Percentiles rank a stretch among this genome's conserved stretches.
These are phyloP conservation scores for Glyphotaelius pellucidus DNA, from an alignment of 2,888 invertebrate species.

Conservation along the genomic window DNA sequence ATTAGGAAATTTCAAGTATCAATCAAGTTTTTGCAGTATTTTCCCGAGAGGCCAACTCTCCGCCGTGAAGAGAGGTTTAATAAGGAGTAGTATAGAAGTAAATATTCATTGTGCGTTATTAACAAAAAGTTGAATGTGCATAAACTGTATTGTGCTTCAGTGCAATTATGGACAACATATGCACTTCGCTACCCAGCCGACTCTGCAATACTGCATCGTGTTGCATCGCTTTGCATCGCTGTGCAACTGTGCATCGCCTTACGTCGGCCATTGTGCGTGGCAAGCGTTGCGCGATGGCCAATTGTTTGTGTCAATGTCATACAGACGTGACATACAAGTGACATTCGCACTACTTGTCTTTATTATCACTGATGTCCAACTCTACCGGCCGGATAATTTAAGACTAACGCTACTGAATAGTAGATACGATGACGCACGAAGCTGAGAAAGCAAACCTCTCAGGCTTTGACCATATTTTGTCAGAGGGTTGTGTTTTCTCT, in stretches of 20 bases:
- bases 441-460: no score
- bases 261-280: not conserved
- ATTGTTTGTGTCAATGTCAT: conserved; percentile 45
- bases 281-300: conserved; percentile 13
- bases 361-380: not conserved
- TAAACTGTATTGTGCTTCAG: not conserved
- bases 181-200: not conserved
- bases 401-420: not conserved
- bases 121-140: no score
- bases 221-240: not conserved
- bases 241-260: not conserved
- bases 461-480: no score
- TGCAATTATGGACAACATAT: not conserved
- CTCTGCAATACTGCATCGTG: not conserved
- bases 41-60: not conserved
- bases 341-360: conserved; percentile 31
- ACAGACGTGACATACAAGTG: conserved; percentile 30
- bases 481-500: no score
- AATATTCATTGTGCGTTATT: no score
- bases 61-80: no score
- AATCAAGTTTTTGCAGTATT: no score
- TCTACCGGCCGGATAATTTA: not conserved
- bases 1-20: no score
- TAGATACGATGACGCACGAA: not conserved
- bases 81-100: no score